phyloP scores from a whole-genome alignment of 2,797 vertebrate genomes.

The Gadopsis marmoratus region DNA sequence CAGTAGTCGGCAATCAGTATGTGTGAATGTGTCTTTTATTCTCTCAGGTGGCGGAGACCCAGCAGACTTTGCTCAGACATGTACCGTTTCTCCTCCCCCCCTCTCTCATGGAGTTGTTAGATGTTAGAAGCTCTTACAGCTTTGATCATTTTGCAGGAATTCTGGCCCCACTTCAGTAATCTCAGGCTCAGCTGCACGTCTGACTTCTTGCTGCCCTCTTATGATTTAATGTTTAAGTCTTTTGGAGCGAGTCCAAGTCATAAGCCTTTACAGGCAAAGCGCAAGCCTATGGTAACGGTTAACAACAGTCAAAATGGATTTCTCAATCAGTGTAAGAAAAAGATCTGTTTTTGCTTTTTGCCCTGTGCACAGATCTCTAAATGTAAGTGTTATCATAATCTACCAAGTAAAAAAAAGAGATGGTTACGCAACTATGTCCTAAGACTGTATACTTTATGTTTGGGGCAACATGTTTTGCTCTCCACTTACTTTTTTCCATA shows the following conservation, averaged over 20 bases:
- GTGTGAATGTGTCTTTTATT: conserved; percentile 69
- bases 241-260: conserved; percentile 24
- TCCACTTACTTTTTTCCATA: too few species aligned
- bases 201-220: conserved; percentile 35
- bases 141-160: conserved; percentile 70
- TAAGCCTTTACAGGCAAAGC: conserved; percentile 1
- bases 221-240: conserved; percentile 40
- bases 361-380: not conserved
- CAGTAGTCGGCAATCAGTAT: conserved; percentile 43
- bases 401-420: not conserved
- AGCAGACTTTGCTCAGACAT: conserved; percentile 72
- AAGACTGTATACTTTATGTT: not conserved
- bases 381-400: not conserved
- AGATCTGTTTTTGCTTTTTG: not conserved
- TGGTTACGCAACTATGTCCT: not conserved
- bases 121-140: conserved; percentile 51
- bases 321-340: not conserved
- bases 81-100: conserved; percentile 46
- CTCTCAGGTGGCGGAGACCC: conserved; percentile 61
- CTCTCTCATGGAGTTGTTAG: conserved; percentile 35
- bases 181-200: conserved; percentile 47
- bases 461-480: not conserved
- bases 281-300: not conserved
- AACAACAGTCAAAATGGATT: conserved; percentile 7
- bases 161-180: conserved; percentile 55